A percentile compares a stretch with the other conserved stretches of the same genome.
phyloP scores from a whole-genome alignment of 2,888 invertebrate species.

The Fragum whitleyi region DNA sequence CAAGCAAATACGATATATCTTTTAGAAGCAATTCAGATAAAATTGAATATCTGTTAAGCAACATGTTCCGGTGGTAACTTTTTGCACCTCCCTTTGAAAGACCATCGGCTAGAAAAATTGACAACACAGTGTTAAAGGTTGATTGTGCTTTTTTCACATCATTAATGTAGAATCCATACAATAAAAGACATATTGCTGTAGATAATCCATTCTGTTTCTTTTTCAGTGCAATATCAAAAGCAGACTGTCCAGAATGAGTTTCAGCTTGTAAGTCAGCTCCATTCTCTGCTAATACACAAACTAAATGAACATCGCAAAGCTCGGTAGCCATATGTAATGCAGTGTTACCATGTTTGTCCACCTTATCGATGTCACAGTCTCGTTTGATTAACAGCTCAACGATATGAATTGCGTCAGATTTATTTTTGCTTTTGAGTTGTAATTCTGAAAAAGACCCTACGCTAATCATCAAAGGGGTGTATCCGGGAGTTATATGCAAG shows the following conservation, averaged over 20 bases:
- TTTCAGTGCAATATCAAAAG: slow-evolving; percentile 57
- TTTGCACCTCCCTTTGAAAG: background rate
- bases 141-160: slow-evolving; percentile 16
- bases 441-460: slow-evolving; percentile 54
- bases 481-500: slow-evolving; percentile 23
- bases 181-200: slow-evolving; percentile 54
- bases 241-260: slow-evolving; percentile 46
- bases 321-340: slow-evolving; percentile 62
- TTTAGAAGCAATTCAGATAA: background rate
- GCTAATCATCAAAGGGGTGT: slow-evolving; percentile 64
- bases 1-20: background rate
- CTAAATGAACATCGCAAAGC: slow-evolving; percentile 46
- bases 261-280: slow-evolving; percentile 56
- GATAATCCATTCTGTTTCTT: slow-evolving; percentile 46
- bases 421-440: slow-evolving; percentile 33
- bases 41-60: background rate
- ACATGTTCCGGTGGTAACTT: background rate
- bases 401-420: slow-evolving; percentile 52
- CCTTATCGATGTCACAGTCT: slow-evolving; percentile 59
- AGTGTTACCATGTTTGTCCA: slow-evolving; percentile 52
- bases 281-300: slow-evolving; percentile 39
- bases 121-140: slow-evolving; percentile 6
- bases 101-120: background rate
- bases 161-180: slow-evolving; percentile 51
- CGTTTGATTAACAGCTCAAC: slow-evolving; percentile 48